Percentiles rank a stretch among this genome's conserved stretches.
Conservation (phyloP, 35 echinoderm and acorn worm genomes). For the Hemicentrotus pulcherrimus region DNA sequence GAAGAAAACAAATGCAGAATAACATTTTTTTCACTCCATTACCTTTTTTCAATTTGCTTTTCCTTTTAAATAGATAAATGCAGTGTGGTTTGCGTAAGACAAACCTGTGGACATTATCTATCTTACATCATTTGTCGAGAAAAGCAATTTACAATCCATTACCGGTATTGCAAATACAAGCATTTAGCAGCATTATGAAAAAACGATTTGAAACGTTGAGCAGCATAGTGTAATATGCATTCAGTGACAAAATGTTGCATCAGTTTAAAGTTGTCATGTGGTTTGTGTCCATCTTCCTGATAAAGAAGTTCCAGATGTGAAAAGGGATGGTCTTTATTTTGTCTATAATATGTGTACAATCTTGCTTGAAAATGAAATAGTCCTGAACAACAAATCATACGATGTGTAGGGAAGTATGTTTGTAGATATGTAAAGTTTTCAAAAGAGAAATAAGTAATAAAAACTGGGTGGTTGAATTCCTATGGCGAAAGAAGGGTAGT, state of each 20-base stretch:
- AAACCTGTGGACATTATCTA: neutral
- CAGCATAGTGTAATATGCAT: neutral
- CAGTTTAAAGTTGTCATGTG: neutral
- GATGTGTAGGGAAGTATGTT: neutral
- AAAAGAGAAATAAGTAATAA: neutral
- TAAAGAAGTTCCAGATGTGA: neutral
- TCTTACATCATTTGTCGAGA: neutral
- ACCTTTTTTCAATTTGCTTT: no score
- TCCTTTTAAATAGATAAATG: neutral
- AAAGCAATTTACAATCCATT: neutral
- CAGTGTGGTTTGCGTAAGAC: neutral
- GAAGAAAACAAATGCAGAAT: no score
- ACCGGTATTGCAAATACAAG: neutral
- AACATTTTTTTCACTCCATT: no score
- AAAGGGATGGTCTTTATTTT: neutral
- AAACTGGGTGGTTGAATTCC: neutral
- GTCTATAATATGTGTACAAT: neutral
- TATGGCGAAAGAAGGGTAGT: neutral
- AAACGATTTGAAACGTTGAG: neutral
- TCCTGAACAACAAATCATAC: neutral
- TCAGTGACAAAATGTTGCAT: neutral
- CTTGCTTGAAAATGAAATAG: neutral
- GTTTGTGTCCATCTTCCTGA: neutral
- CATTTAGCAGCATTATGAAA: neutral
- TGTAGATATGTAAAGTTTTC: slow-evolving; percentile 5